These are phyloP conservation scores for Altica lythri DNA, from an alignment of 2,888 invertebrate genomes.

Conservation along the genomic window DNA sequence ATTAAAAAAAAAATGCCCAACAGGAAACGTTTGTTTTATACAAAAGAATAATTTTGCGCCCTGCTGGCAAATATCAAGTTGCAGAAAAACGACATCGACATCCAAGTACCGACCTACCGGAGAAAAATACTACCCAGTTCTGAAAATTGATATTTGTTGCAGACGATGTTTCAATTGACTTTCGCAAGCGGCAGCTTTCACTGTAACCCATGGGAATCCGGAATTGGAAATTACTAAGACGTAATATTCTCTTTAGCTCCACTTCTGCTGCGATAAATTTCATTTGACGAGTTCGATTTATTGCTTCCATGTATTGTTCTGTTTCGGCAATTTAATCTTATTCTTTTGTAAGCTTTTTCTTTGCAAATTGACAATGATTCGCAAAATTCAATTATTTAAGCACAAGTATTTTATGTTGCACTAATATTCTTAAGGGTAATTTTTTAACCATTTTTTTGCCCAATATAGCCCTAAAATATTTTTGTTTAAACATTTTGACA, in stretches of 20 bases:
- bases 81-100: neutral
- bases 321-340: conserved; percentile 24
- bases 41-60: neutral
- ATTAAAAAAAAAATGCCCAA: too few species aligned
- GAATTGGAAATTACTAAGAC: conserved; percentile 34
- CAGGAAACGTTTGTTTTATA: too few species aligned
- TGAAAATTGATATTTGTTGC: conserved; percentile 39
- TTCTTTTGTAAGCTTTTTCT: conserved; percentile 16
- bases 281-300: conserved; percentile 33
- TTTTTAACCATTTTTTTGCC: too few species aligned
- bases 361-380: conserved; percentile 21
- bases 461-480: too few species aligned
- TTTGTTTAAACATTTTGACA: too few species aligned
- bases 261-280: conserved; percentile 33
- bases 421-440: too few species aligned
- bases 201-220: conserved; percentile 32
- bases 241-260: conserved; percentile 35
- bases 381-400: conserved; percentile 16
- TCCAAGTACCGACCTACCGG: conserved; percentile 12
- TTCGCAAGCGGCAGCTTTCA: conserved; percentile 23
- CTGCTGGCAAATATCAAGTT: neutral
- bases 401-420: too few species aligned
- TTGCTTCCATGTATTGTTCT: conserved; percentile 25
- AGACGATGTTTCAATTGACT: conserved; percentile 37
- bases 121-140: conserved; percentile 26